These are phyloP conservation scores for Chauna torquata DNA, from an alignment of 2,113 vertebrate species.

Conservation along the genomic window DNA sequence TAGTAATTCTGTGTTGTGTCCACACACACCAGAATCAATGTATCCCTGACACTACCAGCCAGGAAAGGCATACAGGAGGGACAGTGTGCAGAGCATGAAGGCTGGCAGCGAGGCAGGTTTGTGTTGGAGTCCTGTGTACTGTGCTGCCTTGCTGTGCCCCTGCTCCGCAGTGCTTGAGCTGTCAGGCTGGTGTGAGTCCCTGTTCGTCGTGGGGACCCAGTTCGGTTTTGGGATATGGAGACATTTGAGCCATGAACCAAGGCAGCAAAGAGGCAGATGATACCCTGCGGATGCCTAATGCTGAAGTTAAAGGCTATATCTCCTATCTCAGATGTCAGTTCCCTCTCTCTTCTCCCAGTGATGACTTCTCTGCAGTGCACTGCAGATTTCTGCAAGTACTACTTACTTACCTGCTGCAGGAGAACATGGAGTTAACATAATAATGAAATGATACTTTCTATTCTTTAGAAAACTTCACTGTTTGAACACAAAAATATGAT, in stretches of 20 bases:
- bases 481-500: neutral
- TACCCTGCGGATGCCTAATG: neutral
- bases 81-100: fast-evolving
- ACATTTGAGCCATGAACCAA: neutral
- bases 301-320: neutral
- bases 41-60: too few species aligned
- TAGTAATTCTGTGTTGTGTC: neutral
- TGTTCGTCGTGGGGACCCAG: neutral
- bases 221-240: neutral
- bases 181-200: neutral
- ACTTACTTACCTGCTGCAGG: neutral
- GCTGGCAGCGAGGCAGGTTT: neutral
- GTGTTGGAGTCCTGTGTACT: fast-evolving
- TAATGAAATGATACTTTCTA: neutral
- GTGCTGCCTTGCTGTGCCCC: fast-evolving
- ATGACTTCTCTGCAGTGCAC: neutral
- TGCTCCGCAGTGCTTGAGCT: fast-evolving
- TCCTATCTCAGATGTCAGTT: neutral
- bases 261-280: neutral
- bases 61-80: neutral
- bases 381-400: neutral
- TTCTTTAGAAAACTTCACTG: neutral
- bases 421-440: neutral
- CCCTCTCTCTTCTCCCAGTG: neutral
- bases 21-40: too few species aligned